Evolutionary conservation across 2,113 vertebrate genomes (phyloP).

Genomic region (Spermophilus dauricus): DNA sequence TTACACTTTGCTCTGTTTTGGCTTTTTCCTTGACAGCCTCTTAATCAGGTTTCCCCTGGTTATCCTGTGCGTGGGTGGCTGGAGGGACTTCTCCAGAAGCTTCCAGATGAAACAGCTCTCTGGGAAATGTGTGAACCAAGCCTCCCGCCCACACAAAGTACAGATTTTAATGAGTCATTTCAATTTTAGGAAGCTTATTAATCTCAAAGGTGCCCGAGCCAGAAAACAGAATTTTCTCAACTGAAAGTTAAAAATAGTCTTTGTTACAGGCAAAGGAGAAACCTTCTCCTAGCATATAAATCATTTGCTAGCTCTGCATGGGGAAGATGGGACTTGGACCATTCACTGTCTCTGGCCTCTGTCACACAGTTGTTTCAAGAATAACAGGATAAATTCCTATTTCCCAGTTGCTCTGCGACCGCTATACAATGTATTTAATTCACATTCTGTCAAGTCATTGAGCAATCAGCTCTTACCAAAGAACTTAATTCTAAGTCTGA

Average conservation of each 20-base stretch:
- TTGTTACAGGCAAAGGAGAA: slow-evolving; percentile 59
- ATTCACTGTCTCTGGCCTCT: neutral
- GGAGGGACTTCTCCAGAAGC: slow-evolving; percentile 30
- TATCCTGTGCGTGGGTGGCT: slow-evolving; percentile 14
- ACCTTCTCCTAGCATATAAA: slow-evolving; percentile 19
- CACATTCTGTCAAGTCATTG: neutral
- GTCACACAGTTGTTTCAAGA: slow-evolving; percentile 4
- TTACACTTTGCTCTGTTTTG: neutral
- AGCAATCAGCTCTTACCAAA: neutral
- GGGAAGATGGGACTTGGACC: neutral
- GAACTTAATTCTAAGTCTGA: neutral
- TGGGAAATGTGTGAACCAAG: slow-evolving; percentile 2
- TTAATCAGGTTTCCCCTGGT: slow-evolving; percentile 40
- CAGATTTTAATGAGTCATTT: slow-evolving; percentile 65
- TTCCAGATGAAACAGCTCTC: slow-evolving; percentile 13
- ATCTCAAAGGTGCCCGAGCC: slow-evolving; percentile 53
- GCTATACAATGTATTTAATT: neutral
- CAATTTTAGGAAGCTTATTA: slow-evolving; percentile 65
- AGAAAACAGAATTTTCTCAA: slow-evolving; percentile 69
- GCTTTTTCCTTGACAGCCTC: slow-evolving; percentile 35
- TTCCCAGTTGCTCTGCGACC: neutral
- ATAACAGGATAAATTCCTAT: neutral
- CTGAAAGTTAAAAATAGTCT: slow-evolving; percentile 68
- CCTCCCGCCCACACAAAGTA: slow-evolving; percentile 39
- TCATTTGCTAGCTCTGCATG: neutral